Conservation (phyloP, 2,797 vertebrate species). For the Oreochromis grahami region DNA sequence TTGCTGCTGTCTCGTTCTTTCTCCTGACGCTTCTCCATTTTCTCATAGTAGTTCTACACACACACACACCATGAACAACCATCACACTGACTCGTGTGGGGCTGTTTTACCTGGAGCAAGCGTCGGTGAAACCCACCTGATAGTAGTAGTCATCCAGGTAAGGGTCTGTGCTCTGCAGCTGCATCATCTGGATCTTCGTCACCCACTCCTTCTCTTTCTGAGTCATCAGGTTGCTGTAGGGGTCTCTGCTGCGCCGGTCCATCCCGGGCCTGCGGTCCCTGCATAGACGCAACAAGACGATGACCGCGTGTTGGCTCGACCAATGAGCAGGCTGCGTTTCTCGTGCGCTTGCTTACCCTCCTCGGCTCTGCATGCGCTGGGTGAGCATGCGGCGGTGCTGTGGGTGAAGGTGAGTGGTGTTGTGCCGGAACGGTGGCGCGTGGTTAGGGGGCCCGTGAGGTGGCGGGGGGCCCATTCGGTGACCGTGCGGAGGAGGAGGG, state of each 20-base stretch:
- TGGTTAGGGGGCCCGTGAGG: slow-evolving; percentile 74
- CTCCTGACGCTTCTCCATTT: slow-evolving; percentile 91
- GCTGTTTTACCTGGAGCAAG: accelerated
- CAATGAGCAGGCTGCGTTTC: neutral
- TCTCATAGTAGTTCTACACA: slow-evolving; percentile 93
- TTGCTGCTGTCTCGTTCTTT: slow-evolving; percentile 85
- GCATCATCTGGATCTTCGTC: slow-evolving; percentile 98
- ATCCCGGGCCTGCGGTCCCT: slow-evolving; percentile 66
- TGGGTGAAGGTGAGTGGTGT: slow-evolving; percentile 93
- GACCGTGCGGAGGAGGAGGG: slow-evolving; percentile 74
- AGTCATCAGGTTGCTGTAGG: slow-evolving; percentile 95
- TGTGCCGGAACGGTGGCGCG: slow-evolving; percentile 80
- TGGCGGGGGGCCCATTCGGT: slow-evolving; percentile 67
- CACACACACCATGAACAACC: neutral
- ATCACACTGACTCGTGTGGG: neutral
- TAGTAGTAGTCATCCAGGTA: slow-evolving; percentile 98
- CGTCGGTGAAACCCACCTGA: slow-evolving; percentile 72
- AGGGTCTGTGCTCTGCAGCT: slow-evolving; percentile 95
- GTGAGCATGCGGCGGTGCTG: slow-evolving; percentile 92
- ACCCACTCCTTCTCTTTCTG: slow-evolving; percentile 98
- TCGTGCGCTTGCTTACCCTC: slow-evolving; percentile 68
- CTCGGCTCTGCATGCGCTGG: slow-evolving; percentile 87
- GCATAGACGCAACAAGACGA: neutral
- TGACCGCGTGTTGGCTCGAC: accelerated
- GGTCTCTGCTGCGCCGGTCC: slow-evolving; percentile 83